Base-by-base conservation (phyloP, 2,888 invertebrate species). In the Agonopterix subpropinquella region DNA sequence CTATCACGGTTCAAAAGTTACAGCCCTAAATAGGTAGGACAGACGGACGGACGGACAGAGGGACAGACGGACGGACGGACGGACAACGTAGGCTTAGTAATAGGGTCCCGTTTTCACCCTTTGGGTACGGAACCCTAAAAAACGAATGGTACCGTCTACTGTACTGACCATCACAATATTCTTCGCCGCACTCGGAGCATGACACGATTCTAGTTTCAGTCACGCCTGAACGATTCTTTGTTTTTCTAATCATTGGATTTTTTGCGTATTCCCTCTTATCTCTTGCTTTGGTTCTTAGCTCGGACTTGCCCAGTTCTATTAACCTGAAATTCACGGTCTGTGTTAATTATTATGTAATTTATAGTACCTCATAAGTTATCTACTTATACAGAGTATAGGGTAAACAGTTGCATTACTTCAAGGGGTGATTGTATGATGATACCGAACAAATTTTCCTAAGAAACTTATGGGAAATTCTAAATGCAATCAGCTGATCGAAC, bases 211-310 rank as follows among this genome's bases (percentile, higher is more conserved):
- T 90, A 15, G 93, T 94, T 75, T 96, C 95, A 35, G 95, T 91
- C 51, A 95, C 93, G 10, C 96, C 95, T 0, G 95, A 92, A 55
- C 94, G 93, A 69, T 94, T 96, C 79, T 96, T 96, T n/a, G 91
- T 92, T 68, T 93, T 94, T 64, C 92, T 90, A 36, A 93, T 82
- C 76, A 92, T 92, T 36, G 91, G 91, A 70, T 92, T 93, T 52
- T 91, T 82, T 8, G 90, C 89, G 43, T 90, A 89, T 54, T 91
- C 92, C 49, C 93, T 89, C 66, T 93, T 92, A 61, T 96, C 95
- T 51, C 90, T 89, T 9, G 92, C 90, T 61, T 92, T 89, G 0
- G 95, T 94, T 77, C 92, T 93, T 11, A 92, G 77, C 68, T 95
- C 92, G 7, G 94, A 86, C 79, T 96, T 96, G 47, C 95, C 94